Percentiles rank a stretch among this genome's conserved stretches.
Evolutionary conservation across 2,888 invertebrate genomes (phyloP).

Genomic region (Heliconius ismenius): DNA sequence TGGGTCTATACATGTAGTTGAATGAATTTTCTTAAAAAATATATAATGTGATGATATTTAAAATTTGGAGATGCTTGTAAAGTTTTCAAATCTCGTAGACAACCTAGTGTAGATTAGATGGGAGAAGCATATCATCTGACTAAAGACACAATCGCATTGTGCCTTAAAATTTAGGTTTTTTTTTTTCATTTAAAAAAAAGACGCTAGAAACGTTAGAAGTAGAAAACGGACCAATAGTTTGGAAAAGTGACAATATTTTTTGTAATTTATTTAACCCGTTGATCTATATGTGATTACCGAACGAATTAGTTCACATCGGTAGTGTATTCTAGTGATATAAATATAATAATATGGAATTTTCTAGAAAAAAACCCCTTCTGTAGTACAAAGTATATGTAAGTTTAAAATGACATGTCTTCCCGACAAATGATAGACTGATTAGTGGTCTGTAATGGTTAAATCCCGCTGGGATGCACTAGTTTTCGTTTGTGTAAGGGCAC

Average conservation of each 20-base stretch:
- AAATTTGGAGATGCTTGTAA: conserved; percentile 54
- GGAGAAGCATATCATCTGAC: conserved; percentile 69
- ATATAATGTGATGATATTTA: conserved; percentile 52
- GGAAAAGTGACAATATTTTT: conserved; percentile 72
- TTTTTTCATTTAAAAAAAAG: conserved; percentile 47
- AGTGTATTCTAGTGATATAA: conserved; percentile 62
- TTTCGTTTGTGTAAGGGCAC: conserved; percentile 71
- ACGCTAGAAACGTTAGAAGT: conserved; percentile 58
- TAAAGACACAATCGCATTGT: conserved; percentile 75
- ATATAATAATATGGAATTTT: conserved; percentile 47
- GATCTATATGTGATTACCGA: conserved; percentile 44
- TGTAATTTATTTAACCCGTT: conserved; percentile 73
- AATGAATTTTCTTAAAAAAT: conserved; percentile 50
- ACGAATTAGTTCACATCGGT: conserved; percentile 54
- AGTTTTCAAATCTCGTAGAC: conserved; percentile 63
- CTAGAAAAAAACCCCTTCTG: conserved; percentile 57
- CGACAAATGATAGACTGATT: conserved; percentile 72
- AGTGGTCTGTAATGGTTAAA: conserved; percentile 59
- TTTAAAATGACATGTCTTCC: conserved; percentile 67
- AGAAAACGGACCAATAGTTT: conserved; percentile 76
- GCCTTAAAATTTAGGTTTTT: conserved; percentile 67
- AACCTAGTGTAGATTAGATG: conserved; percentile 57
- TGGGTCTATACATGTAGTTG: conserved; percentile 66
- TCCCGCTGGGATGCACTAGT: conserved; percentile 78
- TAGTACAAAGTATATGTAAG: conserved; percentile 72